phyloP scores from a whole-genome alignment of 2,888 invertebrate species.

The Troides helena region DNA sequence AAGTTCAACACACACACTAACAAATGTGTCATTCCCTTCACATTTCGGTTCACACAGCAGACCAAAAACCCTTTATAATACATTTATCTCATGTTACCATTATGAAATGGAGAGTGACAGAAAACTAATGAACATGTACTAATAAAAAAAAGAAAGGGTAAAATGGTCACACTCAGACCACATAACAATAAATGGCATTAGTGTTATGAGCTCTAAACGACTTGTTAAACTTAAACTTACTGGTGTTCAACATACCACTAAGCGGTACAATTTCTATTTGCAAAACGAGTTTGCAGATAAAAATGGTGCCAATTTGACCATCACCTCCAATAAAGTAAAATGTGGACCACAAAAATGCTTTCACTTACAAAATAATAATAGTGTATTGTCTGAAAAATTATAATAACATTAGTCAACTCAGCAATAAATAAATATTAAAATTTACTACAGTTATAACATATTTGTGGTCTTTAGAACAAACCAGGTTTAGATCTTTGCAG shows the following conservation, averaged over 20 bases:
- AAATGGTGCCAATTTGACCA: constrained; percentile 52
- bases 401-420: no score
- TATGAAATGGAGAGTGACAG: constrained; percentile 23
- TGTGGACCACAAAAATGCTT: constrained; percentile 43
- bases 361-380: not conserved
- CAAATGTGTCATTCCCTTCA: constrained; percentile 68
- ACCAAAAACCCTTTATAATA: constrained; percentile 36
- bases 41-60: constrained; percentile 30
- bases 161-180: constrained; percentile 33
- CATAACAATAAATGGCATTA: constrained; percentile 34
- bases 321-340: constrained; percentile 56
- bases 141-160: constrained; percentile 32
- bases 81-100: not conserved
- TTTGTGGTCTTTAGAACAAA: constrained; percentile 23
- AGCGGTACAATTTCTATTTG: constrained; percentile 41
- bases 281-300: constrained; percentile 20
- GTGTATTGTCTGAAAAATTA: constrained; percentile 13
- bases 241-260: constrained; percentile 57
- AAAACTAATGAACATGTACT: constrained; percentile 1
- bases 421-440: not conserved
- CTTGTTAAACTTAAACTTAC: constrained; percentile 49
- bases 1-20: constrained; percentile 69
- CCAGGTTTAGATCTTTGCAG: constrained; percentile 1
- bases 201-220: constrained; percentile 45
- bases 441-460: constrained; percentile 1